Evolutionary conservation across 2,113 vertebrate genomes (phyloP).

Genomic region (Helogale parvula): DNA sequence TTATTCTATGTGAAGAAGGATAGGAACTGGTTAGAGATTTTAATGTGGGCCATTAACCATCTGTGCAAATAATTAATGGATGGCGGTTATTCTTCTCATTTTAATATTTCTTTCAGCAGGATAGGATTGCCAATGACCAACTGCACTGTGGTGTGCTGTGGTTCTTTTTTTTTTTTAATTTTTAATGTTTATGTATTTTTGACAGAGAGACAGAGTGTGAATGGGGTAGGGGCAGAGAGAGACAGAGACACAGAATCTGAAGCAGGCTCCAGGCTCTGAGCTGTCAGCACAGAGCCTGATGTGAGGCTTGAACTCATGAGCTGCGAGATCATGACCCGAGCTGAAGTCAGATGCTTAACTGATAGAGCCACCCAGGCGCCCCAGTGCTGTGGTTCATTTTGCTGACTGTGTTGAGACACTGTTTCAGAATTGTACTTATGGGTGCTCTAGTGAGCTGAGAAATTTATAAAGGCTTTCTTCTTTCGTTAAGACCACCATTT

Average conservation of each 20-base stretch:
- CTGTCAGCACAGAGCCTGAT: too few relatives aligned
- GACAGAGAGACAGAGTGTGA: too few relatives aligned
- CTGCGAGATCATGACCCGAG: too few relatives aligned
- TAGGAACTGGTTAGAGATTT: not conserved
- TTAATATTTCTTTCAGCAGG: slow-evolving; percentile 51
- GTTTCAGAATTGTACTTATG: not conserved
- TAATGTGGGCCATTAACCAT: not conserved
- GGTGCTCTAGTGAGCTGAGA: not conserved
- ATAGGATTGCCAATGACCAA: not conserved
- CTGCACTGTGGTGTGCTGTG: not conserved
- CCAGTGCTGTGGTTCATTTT: not conserved
- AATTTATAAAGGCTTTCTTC: slow-evolving; percentile 1
- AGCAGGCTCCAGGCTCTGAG: too few relatives aligned
- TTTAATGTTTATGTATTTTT: too few relatives aligned
- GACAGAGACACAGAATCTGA: too few relatives aligned
- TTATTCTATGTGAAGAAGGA: not conserved
- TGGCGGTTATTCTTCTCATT: slow-evolving; percentile 30
- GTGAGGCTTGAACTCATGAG: too few relatives aligned
- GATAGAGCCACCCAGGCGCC: too few relatives aligned
- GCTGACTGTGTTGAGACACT: not conserved
- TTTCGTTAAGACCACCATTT: slow-evolving; percentile 36
- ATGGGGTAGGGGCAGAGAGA: too few relatives aligned
- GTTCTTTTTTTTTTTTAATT: slow-evolving; percentile 16
- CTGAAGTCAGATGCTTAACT: too few relatives aligned
- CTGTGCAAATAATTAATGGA: not conserved